These are phyloP conservation scores for Mya arenaria DNA, from an alignment of 1,140 invertebrate species.

Conservation along the genomic window DNA sequence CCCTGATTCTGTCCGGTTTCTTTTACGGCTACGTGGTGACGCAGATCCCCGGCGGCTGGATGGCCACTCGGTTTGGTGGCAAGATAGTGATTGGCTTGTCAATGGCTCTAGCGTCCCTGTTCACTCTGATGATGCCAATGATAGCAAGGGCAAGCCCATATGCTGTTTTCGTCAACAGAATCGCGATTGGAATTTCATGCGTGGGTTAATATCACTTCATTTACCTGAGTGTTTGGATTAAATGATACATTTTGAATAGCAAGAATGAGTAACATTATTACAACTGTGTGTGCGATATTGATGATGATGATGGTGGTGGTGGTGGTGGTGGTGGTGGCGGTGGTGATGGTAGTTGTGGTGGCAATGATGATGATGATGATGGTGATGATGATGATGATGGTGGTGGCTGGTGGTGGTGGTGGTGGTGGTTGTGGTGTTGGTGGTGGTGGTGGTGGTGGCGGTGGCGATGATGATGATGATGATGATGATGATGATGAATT, in stretches of 20 bases:
- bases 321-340: neutral
- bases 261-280: no score
- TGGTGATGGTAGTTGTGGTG: neutral
- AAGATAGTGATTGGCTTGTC: constrained; percentile 64
- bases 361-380: neutral
- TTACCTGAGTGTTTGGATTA: no score
- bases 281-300: no score
- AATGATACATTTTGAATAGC: no score
- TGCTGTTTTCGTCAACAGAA: constrained; percentile 17
- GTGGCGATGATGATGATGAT: neutral
- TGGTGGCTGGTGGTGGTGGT: no score
- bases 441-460: neutral
- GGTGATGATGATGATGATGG: no score
- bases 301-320: neutral
- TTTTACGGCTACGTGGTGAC: constrained; percentile 88
- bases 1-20: constrained; percentile 91
- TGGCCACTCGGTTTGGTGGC: constrained; percentile 83
- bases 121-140: constrained; percentile 35
- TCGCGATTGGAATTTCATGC: constrained; percentile 21
- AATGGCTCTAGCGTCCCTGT: constrained; percentile 36
- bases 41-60: constrained; percentile 89
- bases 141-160: constrained; percentile 8
- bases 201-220: constrained; percentile 26
- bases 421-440: no score
- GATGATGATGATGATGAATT: neutral